Base-by-base conservation (phyloP, 2,888 invertebrate genomes). In the Nomada ruficornis region DNA sequence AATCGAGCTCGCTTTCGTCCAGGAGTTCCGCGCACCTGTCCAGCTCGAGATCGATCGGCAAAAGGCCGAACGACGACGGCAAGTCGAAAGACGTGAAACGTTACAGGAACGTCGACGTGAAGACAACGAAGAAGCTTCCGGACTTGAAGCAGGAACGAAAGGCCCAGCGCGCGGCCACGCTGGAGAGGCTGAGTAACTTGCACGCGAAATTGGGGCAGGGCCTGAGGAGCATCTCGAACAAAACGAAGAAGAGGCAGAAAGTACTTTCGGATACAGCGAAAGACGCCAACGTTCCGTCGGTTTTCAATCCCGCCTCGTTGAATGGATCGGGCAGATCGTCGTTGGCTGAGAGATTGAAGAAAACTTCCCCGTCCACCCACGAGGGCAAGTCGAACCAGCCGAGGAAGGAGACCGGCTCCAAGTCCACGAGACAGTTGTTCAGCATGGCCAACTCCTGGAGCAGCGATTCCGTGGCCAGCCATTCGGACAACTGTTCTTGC, bases 391-490 rank as follows among this genome's bases (percentile, higher is more conserved):
- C 83, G 18, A 84, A 80, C 15, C 83, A 76, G 26, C 65, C 62
- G 15, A 67, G 50, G 4, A 83, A 60, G n/a, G 81, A 89, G 29
- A 36, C 85, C 2, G 85, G 80, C 57, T 77, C 89, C 3, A 88
- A 86, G 52, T 89, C 88, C 0, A 89, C 89, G 88, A 86, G 83
- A 60, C 90, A 91, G 76, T 85, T 91, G 57, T 91, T 88, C 85
- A 91, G 89, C 78, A 86, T 89, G 85, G 86, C 90, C 23, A 87
- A 88, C 23, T 90, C 91, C 18, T 91, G 91, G 91, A 91, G 91
- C 83, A 91, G 71, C 79, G 90, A 91, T 74, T 91, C 91, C 10
- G 79, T 91, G 62, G 69, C 83, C 52, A 91, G 91, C 70, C 89
- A 88, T 64, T 91, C 91, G 60, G 89, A 91, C 26, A 89, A 83